phyloP scores from a whole-genome alignment of 2,888 invertebrate genomes.

The Gasteruption jaculator region DNA sequence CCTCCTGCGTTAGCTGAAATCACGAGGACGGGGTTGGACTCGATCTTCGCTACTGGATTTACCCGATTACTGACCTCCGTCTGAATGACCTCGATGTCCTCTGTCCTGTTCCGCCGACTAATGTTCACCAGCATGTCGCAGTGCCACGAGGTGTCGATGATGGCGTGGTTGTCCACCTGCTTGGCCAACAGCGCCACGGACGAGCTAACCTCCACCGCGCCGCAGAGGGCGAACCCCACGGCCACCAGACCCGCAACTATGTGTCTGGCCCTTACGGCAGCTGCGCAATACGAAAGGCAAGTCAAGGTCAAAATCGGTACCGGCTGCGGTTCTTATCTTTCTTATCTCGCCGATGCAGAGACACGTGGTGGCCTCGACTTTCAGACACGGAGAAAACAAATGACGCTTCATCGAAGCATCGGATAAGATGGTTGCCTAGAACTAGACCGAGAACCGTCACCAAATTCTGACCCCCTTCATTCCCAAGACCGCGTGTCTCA shows the following conservation, averaged over 20 bases:
- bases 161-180: slow-evolving; percentile 48
- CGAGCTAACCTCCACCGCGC: slow-evolving; percentile 57
- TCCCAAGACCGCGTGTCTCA: too few relatives aligned
- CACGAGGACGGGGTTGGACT: neutral
- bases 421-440: too few relatives aligned
- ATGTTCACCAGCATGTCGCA: slow-evolving; percentile 48
- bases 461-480: too few relatives aligned
- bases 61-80: slow-evolving; percentile 40
- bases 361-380: too few relatives aligned
- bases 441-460: too few relatives aligned
- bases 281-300: too few relatives aligned
- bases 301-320: too few relatives aligned
- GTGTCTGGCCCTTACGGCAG: slow-evolving; percentile 53
- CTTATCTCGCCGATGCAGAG: neutral
- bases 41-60: neutral
- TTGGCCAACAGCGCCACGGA: slow-evolving; percentile 57
- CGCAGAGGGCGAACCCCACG: slow-evolving; percentile 57
- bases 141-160: slow-evolving; percentile 49
- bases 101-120: slow-evolving; percentile 45
- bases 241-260: slow-evolving; percentile 55
- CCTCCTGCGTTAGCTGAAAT: slow-evolving; percentile 53
- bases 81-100: slow-evolving; percentile 44
- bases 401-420: too few relatives aligned
- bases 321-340: neutral
- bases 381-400: too few relatives aligned